Evolutionary conservation across 1,140 invertebrate species (phyloP).

Genomic region (Panonychus citri): DNA sequence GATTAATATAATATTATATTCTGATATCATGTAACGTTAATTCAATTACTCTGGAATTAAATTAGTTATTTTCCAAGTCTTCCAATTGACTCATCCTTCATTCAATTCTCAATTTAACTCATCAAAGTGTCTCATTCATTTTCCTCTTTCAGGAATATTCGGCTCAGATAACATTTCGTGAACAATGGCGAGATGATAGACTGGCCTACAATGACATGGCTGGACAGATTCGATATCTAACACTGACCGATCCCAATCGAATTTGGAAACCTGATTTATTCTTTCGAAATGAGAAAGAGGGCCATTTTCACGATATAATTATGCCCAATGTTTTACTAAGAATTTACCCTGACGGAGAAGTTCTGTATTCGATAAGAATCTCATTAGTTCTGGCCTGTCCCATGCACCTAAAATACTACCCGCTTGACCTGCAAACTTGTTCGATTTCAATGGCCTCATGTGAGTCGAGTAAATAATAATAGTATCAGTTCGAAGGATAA

Average conservation of each 20-base stretch:
- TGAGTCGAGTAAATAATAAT: no score
- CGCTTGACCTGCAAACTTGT: constrained; percentile 73
- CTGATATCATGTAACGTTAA: no score
- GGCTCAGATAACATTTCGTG: constrained; percentile 27
- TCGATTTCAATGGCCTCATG: constrained; percentile 80
- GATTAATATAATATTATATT: no score
- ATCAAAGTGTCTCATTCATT: no score
- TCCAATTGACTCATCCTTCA: no score
- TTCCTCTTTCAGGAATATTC: constrained; percentile 14
- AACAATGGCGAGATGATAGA: constrained; percentile 26
- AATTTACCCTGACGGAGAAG: constrained; percentile 27
- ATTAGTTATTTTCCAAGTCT: no score
- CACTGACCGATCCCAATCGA: constrained; percentile 20
- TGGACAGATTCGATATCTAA: constrained; percentile 20
- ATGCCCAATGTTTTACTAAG: constrained; percentile 22
- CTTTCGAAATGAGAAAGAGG: constrained; percentile 28
- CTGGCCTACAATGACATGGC: constrained; percentile 7
- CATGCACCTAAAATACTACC: constrained; percentile 87
- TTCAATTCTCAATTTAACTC: no score
- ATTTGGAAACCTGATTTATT: constrained; percentile 31
- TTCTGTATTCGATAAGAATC: constrained; percentile 28
- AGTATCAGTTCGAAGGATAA: no score
- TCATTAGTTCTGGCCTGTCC: constrained; percentile 50
- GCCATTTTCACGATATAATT: constrained; percentile 26
- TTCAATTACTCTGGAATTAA: no score